Percentiles rank a stretch among this genome's conserved stretches.
Conservation (phyloP, 2,797 vertebrate species). For the Anguilla marmorata region DNA sequence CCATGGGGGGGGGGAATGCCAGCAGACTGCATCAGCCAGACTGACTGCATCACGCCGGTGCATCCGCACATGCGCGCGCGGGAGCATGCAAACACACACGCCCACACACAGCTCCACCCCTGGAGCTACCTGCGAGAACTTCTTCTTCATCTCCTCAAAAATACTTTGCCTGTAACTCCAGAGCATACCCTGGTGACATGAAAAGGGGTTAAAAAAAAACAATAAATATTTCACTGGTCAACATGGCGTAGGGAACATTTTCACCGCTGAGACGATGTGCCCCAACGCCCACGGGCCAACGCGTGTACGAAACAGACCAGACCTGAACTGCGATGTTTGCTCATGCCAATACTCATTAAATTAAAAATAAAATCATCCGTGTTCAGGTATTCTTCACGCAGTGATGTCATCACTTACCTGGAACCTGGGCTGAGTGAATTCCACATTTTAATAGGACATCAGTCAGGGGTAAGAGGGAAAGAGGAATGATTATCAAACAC, state of each 20-base stretch:
- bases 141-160: conserved; percentile 98
- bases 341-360: neutral
- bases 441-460: neutral
- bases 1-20: neutral
- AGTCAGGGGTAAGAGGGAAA: conserved; percentile 19
- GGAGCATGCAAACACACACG: conserved; percentile 38
- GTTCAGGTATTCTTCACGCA: neutral
- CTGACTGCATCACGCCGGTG: conserved; percentile 46
- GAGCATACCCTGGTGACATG: conserved; percentile 85
- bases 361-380: neutral
- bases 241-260: neutral
- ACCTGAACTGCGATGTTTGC: neutral
- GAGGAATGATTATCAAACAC: conserved; percentile 29
- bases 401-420: neutral
- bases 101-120: conserved; percentile 4
- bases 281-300: neutral
- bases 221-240: neutral
- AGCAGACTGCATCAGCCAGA: conserved; percentile 10
- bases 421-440: neutral
- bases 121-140: conserved; percentile 87
- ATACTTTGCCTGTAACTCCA: conserved; percentile 98
- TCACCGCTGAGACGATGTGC: neutral
- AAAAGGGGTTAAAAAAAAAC: conserved; percentile 51
- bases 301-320: neutral
- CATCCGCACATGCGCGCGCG: conserved; percentile 10